phyloP scores from a whole-genome alignment of 2,888 invertebrate genomes.

The Seira sanloemensis region DNA sequence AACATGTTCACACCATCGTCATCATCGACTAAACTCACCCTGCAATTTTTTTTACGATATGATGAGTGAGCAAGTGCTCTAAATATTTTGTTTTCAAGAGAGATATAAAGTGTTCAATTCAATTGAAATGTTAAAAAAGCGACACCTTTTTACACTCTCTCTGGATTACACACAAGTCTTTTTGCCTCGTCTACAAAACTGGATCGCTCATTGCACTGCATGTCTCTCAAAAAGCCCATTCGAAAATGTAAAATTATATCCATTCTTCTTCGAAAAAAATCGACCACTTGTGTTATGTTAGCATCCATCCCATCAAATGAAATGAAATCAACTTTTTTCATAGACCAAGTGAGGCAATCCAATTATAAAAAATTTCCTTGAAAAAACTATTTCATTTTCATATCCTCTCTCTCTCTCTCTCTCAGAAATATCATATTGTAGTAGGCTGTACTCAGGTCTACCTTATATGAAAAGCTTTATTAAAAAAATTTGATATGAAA shows the following conservation, averaged over 20 bases:
- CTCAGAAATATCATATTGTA: too few species aligned
- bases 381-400: background rate
- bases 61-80: background rate
- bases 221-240: too few species aligned
- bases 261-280: background rate
- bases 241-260: too few species aligned
- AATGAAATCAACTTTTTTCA: background rate
- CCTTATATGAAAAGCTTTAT: background rate
- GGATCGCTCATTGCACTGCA: background rate
- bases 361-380: background rate
- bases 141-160: background rate
- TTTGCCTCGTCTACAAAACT: background rate
- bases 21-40: too few species aligned
- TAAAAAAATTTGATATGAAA: conserved; percentile 8
- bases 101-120: conserved; percentile 10
- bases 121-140: conserved; percentile 9
- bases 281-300: background rate
- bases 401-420: background rate
- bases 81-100: background rate
- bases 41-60: background rate
- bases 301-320: background rate
- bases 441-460: too few species aligned
- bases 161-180: background rate
- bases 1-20: conserved; percentile 10
- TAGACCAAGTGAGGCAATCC: background rate